Evolutionary conservation across 1,140 invertebrate species (phyloP).

Genomic region (Sitophilus oryzae): DNA sequence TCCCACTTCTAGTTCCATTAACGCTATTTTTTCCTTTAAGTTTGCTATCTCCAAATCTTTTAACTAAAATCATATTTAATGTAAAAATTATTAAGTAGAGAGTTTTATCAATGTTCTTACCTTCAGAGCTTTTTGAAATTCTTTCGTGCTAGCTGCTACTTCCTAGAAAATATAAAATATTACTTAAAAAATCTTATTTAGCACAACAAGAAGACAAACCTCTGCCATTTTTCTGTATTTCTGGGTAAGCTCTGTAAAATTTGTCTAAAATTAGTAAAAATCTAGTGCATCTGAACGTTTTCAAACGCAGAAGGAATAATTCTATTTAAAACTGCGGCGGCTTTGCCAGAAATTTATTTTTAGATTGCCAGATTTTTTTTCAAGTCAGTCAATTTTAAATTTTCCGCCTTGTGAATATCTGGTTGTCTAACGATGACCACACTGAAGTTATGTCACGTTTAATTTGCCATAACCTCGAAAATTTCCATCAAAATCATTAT

Average conservation of each 20-base stretch:
- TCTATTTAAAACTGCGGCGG: slow-evolving; percentile 13
- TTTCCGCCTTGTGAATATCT: background rate
- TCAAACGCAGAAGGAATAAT: slow-evolving; percentile 16
- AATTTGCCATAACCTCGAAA: slow-evolving; percentile 6
- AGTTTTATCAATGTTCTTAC: background rate
- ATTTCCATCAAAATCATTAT: slow-evolving; percentile 6
- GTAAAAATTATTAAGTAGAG: background rate
- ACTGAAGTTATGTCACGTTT: slow-evolving; percentile 2
- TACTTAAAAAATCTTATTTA: background rate
- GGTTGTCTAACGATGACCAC: background rate
- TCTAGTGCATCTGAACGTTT: slow-evolving; percentile 6
- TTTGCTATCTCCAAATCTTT: slow-evolving; percentile 33
- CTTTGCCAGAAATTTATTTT: slow-evolving; percentile 10
- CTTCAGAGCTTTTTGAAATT: slow-evolving; percentile 13
- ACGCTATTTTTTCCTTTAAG: slow-evolving; percentile 30
- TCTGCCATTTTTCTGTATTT: slow-evolving; percentile 15
- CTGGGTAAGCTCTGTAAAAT: background rate
- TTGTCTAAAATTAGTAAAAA: background rate
- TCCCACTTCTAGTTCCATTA: slow-evolving; percentile 33
- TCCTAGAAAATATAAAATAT: slow-evolving; percentile 6
- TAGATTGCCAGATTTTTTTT: background rate
- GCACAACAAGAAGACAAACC: slow-evolving; percentile 6
- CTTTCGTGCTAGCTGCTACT: background rate
- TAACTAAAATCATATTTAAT: slow-evolving; percentile 18
- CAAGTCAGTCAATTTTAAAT: slow-evolving; percentile 3